Conservation (phyloP, 1,140 invertebrate species). For the Heterodera schachtii region DNA sequence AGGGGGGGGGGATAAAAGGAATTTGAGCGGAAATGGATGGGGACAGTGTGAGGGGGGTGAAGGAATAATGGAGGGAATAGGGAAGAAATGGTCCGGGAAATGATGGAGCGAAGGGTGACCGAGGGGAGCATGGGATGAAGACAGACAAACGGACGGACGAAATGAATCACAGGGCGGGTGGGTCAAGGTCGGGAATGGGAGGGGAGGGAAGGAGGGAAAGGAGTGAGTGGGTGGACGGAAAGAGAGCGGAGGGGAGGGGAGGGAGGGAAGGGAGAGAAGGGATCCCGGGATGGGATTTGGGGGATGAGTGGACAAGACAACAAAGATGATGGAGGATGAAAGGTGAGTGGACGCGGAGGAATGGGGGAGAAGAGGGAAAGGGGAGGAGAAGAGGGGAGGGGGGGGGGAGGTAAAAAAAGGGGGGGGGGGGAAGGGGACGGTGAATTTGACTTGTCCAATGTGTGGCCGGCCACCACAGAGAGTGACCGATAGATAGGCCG, state of each 20-base stretch:
- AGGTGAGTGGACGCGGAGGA: background rate
- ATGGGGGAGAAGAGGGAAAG: background rate
- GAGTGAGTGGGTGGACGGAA: conserved; percentile 12
- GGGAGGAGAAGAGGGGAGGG: background rate
- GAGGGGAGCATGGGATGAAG: background rate
- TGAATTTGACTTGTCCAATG: background rate
- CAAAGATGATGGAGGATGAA: conserved; percentile 26
- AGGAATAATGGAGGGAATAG: background rate
- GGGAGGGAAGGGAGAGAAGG: background rate
- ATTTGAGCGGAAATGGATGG: conserved; percentile 12
- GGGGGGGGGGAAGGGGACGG: background rate
- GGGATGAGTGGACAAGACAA: conserved; percentile 36
- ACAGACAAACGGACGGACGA: conserved; percentile 7
- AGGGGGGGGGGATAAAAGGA: background rate
- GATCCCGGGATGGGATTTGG: background rate
- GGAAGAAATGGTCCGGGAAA: background rate
- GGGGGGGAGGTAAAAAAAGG: background rate
- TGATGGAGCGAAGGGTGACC: background rate
- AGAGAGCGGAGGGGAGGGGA: background rate
- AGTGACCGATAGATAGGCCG: background rate
- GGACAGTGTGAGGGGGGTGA: background rate
- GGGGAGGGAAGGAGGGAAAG: conserved; percentile 13
- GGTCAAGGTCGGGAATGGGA: conserved; percentile 18
- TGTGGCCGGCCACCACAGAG: background rate
- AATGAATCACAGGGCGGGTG: conserved; percentile 2